These are phyloP conservation scores for Pollachius pollachius DNA, from an alignment of 2,113 vertebrate genomes.

Conservation along the genomic window DNA sequence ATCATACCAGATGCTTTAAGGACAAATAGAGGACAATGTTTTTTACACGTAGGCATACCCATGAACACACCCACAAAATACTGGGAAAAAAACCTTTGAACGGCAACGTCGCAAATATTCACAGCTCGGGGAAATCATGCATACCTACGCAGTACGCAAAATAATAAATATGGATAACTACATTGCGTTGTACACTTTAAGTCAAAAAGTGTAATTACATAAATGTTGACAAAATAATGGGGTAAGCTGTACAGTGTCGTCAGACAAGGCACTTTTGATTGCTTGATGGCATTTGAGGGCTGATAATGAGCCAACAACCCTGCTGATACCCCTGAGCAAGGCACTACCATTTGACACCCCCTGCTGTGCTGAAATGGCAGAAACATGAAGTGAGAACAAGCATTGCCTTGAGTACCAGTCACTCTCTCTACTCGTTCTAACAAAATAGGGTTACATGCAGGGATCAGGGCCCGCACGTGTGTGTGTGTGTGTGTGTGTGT, in stretches of 20 bases:
- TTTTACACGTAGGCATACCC: no score
- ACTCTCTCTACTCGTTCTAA: slow-evolving; percentile 19
- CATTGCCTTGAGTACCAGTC: slow-evolving; percentile 22
- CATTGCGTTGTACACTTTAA: background rate
- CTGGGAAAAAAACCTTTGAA: no score
- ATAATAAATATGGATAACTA: no score
- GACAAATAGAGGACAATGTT: no score
- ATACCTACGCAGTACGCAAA: no score
- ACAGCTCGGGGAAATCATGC: no score
- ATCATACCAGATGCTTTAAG: no score
- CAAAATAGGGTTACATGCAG: slow-evolving; percentile 2
- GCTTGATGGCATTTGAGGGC: slow-evolving; percentile 33
- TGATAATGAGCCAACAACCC: slow-evolving; percentile 32
- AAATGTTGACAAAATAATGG: background rate
- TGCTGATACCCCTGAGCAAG: slow-evolving; percentile 33
- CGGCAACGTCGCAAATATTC: no score
- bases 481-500: slow-evolving; percentile 11
- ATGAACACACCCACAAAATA: no score
- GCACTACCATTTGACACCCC: slow-evolving; percentile 6
- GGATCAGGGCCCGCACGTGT: slow-evolving; percentile 1
- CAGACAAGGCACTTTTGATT: slow-evolving; percentile 29
- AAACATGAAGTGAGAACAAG: slow-evolving; percentile 25
- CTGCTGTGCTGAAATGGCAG: background rate
- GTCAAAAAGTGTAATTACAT: background rate
- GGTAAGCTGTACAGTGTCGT: slow-evolving; percentile 32